A percentile compares a stretch with the other conserved stretches of the same genome.
Evolutionary conservation across 2,797 vertebrate genomes (phyloP).

Genomic region (Danio jaintianensis): DNA sequence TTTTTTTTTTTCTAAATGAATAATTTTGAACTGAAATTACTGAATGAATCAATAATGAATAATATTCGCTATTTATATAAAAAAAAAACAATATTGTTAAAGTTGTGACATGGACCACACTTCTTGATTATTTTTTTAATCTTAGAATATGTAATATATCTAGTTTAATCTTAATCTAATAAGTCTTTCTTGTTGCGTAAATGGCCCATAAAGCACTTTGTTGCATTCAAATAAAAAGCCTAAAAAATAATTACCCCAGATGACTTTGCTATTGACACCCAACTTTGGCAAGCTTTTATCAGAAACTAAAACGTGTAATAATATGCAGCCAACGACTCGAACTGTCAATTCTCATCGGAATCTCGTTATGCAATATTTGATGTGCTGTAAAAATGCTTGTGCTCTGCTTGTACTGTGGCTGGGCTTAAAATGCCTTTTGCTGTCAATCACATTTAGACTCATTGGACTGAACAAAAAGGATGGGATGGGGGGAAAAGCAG

Average conservation of each 20-base stretch:
- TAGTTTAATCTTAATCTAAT: too few relatives aligned
- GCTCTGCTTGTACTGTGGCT: constrained; percentile 34
- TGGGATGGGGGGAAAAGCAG: constrained; percentile 11
- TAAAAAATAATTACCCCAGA: neutral
- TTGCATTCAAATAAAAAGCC: neutral
- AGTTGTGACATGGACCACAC: too few relatives aligned
- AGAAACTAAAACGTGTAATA: constrained; percentile 25
- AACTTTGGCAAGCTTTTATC: constrained; percentile 1
- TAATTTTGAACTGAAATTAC: too few relatives aligned
- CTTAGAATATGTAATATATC: too few relatives aligned
- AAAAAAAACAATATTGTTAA: too few relatives aligned
- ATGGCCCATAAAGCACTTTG: too few relatives aligned
- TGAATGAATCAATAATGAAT: too few relatives aligned
- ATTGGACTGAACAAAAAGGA: constrained; percentile 52
- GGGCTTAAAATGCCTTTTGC: constrained; percentile 57
- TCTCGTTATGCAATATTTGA: constrained; percentile 60
- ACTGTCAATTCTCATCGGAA: constrained; percentile 48
- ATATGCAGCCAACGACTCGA: constrained; percentile 25
- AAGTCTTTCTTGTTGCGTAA: too few relatives aligned
- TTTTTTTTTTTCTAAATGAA: too few relatives aligned
- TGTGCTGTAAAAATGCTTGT: constrained; percentile 41
- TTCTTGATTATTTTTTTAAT: too few relatives aligned
- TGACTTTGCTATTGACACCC: constrained; percentile 9
- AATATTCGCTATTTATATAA: too few relatives aligned
- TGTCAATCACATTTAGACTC: constrained; percentile 59